Evolutionary conservation across 30 jellyfish, hydroid and myxozoan species (phyloP).

Genomic region (Aurelia aurita): DNA sequence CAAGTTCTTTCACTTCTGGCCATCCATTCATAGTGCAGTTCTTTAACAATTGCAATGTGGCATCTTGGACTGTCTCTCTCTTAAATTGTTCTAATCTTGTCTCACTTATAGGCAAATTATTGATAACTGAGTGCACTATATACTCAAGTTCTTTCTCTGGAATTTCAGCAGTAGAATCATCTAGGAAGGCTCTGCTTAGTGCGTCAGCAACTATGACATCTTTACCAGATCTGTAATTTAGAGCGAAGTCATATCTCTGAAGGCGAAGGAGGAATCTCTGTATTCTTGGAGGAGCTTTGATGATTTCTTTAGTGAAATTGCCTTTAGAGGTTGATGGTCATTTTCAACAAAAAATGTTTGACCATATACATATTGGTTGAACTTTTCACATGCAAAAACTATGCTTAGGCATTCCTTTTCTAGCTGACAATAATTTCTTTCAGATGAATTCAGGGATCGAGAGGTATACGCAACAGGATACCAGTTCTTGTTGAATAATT

Average conservation of each 20-base stretch:
- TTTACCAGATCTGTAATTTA: conserved; percentile 39
- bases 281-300: conserved; percentile 27
- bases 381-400: conserved; percentile 33
- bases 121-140: conserved; percentile 34
- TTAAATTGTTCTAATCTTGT: conserved; percentile 21
- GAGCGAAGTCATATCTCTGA: conserved; percentile 39
- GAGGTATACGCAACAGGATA: conserved; percentile 76
- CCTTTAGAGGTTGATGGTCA: conserved; percentile 73
- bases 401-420: conserved; percentile 59
- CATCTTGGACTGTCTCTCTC: conserved; percentile 38
- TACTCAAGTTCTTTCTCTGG: conserved; percentile 22
- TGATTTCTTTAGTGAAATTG: conserved; percentile 20
- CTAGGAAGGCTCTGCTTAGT: conserved; percentile 37
- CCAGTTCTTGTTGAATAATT: conserved; percentile 28
- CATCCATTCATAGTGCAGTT: conserved; percentile 29
- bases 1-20: conserved; percentile 36
- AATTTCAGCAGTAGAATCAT: conserved; percentile 10
- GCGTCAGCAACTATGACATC: conserved; percentile 56
- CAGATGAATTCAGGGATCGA: conserved; percentile 56
- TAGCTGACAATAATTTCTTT: conserved; percentile 34
- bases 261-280: conserved; percentile 57
- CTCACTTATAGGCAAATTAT: conserved; percentile 23
- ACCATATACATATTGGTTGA: conserved; percentile 60
- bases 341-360: conserved; percentile 34
- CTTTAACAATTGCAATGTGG: not conserved